These are phyloP conservation scores for Drosophila imparisetae DNA, from an alignment of 2,888 invertebrate genomes.

Conservation along the genomic window DNA sequence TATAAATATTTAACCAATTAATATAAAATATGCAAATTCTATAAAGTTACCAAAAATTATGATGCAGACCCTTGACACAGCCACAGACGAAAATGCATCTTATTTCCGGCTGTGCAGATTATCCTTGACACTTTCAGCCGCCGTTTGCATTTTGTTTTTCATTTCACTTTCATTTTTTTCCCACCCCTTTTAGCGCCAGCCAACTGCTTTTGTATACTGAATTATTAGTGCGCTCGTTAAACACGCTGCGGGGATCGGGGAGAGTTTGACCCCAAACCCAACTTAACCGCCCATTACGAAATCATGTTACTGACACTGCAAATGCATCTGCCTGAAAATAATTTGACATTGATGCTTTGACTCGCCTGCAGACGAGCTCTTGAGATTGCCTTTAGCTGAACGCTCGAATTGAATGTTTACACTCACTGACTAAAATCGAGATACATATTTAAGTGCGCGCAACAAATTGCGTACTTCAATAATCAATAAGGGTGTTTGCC, in stretches of 20 bases:
- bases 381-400: conserved; percentile 11
- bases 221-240: conserved; percentile 69
- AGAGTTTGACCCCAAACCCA: background rate
- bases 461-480: conserved; percentile 29
- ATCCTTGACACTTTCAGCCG: conserved; percentile 72
- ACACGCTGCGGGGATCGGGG: conserved; percentile 38
- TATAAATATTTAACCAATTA: background rate
- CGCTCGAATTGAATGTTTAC: background rate
- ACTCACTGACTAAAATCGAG: background rate
- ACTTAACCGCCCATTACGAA: background rate
- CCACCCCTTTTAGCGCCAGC: conserved; percentile 10
- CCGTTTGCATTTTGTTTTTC: conserved; percentile 50
- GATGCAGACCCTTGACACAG: background rate
- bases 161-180: conserved; percentile 21
- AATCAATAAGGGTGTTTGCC: conserved; percentile 59
- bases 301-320: conserved; percentile 55
- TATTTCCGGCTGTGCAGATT: conserved; percentile 49
- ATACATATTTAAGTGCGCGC: background rate
- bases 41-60: background rate
- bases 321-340: conserved; percentile 31
- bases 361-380: conserved; percentile 48
- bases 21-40: background rate
- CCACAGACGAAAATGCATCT: conserved; percentile 16
- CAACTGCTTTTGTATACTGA: conserved; percentile 49
- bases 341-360: conserved; percentile 61